Evolutionary conservation across 2,797 vertebrate genomes (phyloP), one percentile per base, ranked within the genome.

Genomic region (Karalla daura): DNA sequence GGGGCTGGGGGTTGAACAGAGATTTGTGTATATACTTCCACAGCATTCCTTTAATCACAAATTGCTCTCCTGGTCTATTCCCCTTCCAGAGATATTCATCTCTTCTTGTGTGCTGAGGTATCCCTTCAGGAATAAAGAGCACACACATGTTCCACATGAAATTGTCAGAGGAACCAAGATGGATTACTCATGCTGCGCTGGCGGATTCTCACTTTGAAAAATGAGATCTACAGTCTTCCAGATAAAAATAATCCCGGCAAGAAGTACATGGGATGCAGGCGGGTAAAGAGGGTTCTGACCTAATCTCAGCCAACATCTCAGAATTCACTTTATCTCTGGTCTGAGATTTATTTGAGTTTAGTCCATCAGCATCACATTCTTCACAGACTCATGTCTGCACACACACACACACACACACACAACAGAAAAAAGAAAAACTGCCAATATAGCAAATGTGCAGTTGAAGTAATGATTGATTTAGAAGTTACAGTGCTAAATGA

Each of bases 141-240:
- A 91, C 90, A 91, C 89, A 88, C 88, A 82, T 89, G 91, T 91
- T 91, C 79, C 70, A 74, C 76, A 72, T 78, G 83, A 93, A 92
- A 92, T 91, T 91, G 91, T 91, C 87, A 80, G 86, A 87, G 88
- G 90, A 91, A 91, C 89, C 85, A 91, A 93, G 93, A 94, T 93
- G 89, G 92, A 95, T 94, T 92, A 93, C 92, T 87, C 74, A 63
- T 91, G 92, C 92, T 94, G 91, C 39, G 86, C 89, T 87, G 83
- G 91, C 86, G 39, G 81, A 93, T 91, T 93, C 89, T 83, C 87
- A 83, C 90, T 93, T 91, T 94, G 92, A 95, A 91, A 93, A 93
- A 94, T 91, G 88, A 92, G 91, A 92, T 91, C 88, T 69, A 75
- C 68, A 65, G 88, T 92, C 88, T 86, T 69, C 17, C 77, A 88